Base-by-base conservation (phyloP, 2,797 vertebrate genomes). In the Lacerta bilineata region DNA sequence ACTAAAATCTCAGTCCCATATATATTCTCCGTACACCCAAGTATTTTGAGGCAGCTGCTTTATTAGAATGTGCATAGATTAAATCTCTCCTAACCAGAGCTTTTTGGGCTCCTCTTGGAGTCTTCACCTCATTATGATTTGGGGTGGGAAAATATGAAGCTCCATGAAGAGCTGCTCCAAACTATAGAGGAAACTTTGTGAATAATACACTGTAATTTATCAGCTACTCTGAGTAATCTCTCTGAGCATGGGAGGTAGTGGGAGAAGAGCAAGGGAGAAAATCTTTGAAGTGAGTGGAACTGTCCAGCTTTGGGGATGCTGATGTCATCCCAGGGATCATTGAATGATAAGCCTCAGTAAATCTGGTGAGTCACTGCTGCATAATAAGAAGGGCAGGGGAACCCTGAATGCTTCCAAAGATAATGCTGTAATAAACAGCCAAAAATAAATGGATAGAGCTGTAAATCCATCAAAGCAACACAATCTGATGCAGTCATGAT, bases 321-420 rank as follows among this genome's bases (percentile, higher is more conserved):
- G 93, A 95, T 92, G 91, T 92, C 94, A 94, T 61, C 50, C 77
- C 15, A 72, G 89, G 91, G 90, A 94, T 91, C 87, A 82, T 55
- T 81, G 77, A 76, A 76, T 55, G 82, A 91, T 91, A 94, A 92
- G 77, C 11, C 29, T 80, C 46, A 76, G 80, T 4, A 69, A 83
- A 93, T 83, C 80, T 90, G 36, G 68, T 84, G 83, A 33, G 43
- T 88, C 88, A 18, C 43, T 69, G 29, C 88, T 2, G 11, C 9
- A 9, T 76, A 82, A 39, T 59, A 75, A 83, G 55, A 85, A 86
- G 61, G 83, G 68, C 66, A 15, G 55, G 43, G 79, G 36, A 83
- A 68, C 82, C 87, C 79, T 25, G 69, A 71, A 83, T 89, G 82
- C 74, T 91, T 88, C 86, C 66, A 77, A 86, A 93, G 88, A 71